These are phyloP conservation scores for Aspiorhynchus laticeps DNA, from an alignment of 2,113 vertebrate species.

Conservation along the genomic window DNA sequence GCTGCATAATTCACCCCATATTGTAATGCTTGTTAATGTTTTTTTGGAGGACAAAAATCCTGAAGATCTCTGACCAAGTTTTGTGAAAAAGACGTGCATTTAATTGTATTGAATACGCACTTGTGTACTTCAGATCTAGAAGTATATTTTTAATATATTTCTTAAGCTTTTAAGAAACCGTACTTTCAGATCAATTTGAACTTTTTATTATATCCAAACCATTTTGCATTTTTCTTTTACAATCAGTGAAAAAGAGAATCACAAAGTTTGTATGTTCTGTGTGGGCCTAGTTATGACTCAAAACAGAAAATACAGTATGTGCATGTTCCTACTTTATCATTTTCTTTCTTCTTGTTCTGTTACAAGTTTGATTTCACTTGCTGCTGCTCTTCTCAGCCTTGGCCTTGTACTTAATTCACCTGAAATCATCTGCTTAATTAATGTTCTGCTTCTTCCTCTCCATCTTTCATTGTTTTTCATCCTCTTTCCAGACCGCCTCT, in stretches of 20 bases:
- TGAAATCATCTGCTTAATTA: not conserved
- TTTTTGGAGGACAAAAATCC: not conserved
- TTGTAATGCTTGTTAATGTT: not conserved
- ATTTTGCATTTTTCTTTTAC: not conserved
- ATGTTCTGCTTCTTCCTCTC: not conserved
- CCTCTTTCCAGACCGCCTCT: slow-evolving; percentile 24
- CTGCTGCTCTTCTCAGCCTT: not conserved
- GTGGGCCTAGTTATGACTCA: slow-evolving; percentile 13
- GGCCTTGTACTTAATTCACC: not conserved
- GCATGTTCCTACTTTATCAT: not conserved
- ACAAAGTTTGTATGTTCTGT: not conserved
- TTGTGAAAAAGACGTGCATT: not conserved
- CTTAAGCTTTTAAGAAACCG: too few species aligned
- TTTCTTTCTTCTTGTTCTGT: not conserved
- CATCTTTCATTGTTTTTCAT: slow-evolving; percentile 3
- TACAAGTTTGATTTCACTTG: not conserved
- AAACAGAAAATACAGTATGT: not conserved
- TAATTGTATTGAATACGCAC: not conserved
- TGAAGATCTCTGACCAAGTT: not conserved
- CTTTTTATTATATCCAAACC: not conserved
- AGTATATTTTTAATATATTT: not conserved
- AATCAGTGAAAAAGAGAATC: not conserved
- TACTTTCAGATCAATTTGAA: not conserved
- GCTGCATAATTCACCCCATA: not conserved
- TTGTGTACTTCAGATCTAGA: not conserved